Percentiles rank a stretch among this genome's conserved stretches.
Conservation (phyloP, 2,888 invertebrate genomes). For the Xylocampa areola region DNA sequence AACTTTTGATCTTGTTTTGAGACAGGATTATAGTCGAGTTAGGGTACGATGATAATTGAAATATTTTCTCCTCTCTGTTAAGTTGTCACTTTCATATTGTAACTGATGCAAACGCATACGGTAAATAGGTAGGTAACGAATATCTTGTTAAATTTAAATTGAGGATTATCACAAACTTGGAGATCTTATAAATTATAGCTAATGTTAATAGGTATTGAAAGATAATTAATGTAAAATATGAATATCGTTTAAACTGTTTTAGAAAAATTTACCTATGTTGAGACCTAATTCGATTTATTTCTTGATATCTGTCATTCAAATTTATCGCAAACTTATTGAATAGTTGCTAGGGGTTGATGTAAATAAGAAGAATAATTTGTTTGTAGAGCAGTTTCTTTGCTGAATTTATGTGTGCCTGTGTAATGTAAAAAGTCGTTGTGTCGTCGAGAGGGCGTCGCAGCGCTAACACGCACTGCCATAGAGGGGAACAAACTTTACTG, state of each 20-base stretch:
- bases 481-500: slow-evolving; percentile 46
- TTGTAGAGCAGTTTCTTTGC: slow-evolving; percentile 81
- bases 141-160: slow-evolving; percentile 88
- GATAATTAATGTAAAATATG: slow-evolving; percentile 85
- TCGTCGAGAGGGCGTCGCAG: slow-evolving; percentile 60
- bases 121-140: slow-evolving; percentile 87
- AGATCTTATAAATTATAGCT: slow-evolving; percentile 88
- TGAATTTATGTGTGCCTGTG: slow-evolving; percentile 84
- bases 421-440: slow-evolving; percentile 70
- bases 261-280: slow-evolving; percentile 90
- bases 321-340: slow-evolving; percentile 80
- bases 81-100: slow-evolving; percentile 80
- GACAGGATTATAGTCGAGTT: slow-evolving; percentile 84
- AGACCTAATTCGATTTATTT: slow-evolving; percentile 83
- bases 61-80: slow-evolving; percentile 81
- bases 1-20: slow-evolving; percentile 88
- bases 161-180: slow-evolving; percentile 86
- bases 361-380: slow-evolving; percentile 79
- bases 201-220: slow-evolving; percentile 88
- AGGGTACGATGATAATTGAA: slow-evolving; percentile 80
- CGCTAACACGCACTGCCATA: slow-evolving; percentile 54
- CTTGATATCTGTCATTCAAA: slow-evolving; percentile 77
- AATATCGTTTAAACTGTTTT: slow-evolving; percentile 87
- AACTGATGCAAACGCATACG: slow-evolving; percentile 76
- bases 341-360: slow-evolving; percentile 84